These are phyloP conservation scores for Gastrophysa polygoni DNA, from an alignment of 2,888 invertebrate species.

Conservation along the genomic window DNA sequence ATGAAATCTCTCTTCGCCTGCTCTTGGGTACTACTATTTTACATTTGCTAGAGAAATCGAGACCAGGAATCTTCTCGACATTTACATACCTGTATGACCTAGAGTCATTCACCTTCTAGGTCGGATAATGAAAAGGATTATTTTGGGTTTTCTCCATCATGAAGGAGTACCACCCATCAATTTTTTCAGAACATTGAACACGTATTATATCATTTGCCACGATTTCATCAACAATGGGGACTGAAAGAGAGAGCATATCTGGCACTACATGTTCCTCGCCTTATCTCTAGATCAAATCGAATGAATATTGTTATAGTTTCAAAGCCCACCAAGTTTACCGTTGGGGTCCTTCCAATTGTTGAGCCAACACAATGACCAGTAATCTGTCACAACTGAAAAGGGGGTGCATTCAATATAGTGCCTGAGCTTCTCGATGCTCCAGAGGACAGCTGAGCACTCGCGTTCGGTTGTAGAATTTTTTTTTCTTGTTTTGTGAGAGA, in stretches of 20 bases:
- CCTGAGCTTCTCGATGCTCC: conserved; percentile 3
- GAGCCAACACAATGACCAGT: conserved; percentile 32
- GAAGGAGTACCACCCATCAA: conserved; percentile 29
- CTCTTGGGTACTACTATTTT: conserved; percentile 32
- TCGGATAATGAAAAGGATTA: conserved; percentile 26
- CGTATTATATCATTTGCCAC: background rate
- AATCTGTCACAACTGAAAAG: conserved; percentile 34
- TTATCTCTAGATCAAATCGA: conserved; percentile 28
- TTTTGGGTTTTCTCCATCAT: conserved; percentile 19
- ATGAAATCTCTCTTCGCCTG: conserved; percentile 7
- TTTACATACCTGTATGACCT: conserved; percentile 30
- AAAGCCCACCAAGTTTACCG: conserved; percentile 33
- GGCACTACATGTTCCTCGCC: conserved; percentile 30
- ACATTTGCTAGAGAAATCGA: conserved; percentile 22
- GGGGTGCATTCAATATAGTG: conserved; percentile 29
- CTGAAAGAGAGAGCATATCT: conserved; percentile 23
- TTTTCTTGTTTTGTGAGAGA: conserved; percentile 23
- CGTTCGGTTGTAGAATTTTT: background rate
- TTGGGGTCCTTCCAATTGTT: conserved; percentile 28
- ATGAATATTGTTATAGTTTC: conserved; percentile 29
- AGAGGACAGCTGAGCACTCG: background rate
- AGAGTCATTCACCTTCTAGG: conserved; percentile 27
- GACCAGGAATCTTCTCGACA: conserved; percentile 12
- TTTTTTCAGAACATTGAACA: background rate
- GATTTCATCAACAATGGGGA: conserved; percentile 17